These are phyloP conservation scores for Sakesphorus luctuosus DNA, from an alignment of 2,113 vertebrate species.

Conservation along the genomic window DNA sequence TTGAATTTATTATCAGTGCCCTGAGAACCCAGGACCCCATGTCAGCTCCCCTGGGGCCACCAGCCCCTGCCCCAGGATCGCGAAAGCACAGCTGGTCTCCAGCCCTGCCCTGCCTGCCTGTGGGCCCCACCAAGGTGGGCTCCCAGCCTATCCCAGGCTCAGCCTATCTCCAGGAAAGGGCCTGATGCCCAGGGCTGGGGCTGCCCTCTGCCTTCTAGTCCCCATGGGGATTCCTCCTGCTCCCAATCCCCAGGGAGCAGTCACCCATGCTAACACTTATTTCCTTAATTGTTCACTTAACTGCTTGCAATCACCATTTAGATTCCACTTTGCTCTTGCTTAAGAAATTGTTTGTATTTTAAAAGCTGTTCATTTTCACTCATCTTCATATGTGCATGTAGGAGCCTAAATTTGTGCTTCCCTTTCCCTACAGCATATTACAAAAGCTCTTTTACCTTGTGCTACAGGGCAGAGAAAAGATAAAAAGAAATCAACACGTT, in stretches of 20 bases:
- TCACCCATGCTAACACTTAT: neutral
- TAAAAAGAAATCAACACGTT: neutral
- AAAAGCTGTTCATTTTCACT: neutral
- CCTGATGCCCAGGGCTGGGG: neutral
- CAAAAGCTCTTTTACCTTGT: neutral
- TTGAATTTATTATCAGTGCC: neutral
- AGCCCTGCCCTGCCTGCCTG: fast-evolving
- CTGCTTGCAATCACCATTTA: neutral
- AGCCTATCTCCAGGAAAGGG: neutral
- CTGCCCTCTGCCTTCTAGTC: neutral
- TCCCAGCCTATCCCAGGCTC: neutral
- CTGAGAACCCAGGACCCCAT: neutral
- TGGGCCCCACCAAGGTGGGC: fast-evolving
- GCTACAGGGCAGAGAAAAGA: neutral
- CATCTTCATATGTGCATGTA: neutral
- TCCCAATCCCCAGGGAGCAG: neutral
- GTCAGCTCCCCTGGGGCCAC: neutral
- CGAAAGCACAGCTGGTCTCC: neutral
- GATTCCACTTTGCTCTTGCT: neutral
- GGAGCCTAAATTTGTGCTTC: neutral
- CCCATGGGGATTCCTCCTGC: too few relatives aligned
- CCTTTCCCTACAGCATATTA: neutral
- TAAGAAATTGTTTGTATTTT: neutral
- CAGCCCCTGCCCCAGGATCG: neutral
- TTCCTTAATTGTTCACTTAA: neutral